Evolutionary conservation across 2,797 vertebrate species (phyloP).

Genomic region (Meriones psammophilus): DNA sequence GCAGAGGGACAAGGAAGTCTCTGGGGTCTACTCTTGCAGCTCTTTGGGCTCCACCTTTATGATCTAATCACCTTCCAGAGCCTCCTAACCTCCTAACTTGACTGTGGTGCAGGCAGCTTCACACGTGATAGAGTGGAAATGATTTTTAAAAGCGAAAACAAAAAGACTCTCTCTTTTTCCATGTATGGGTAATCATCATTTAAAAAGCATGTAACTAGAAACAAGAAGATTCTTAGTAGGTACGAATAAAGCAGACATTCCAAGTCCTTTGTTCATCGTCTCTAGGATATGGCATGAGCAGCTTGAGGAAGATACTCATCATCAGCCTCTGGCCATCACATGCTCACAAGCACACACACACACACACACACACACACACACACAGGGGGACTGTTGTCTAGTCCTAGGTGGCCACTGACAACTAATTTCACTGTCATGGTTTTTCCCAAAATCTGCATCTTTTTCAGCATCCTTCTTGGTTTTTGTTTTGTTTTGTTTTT

Average conservation of each 20-base stretch:
- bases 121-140: background rate
- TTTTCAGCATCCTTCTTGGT: background rate
- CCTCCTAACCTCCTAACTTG: background rate
- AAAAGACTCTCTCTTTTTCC: background rate
- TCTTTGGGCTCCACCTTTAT: background rate
- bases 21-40: background rate
- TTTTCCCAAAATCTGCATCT: background rate
- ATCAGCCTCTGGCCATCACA: background rate
- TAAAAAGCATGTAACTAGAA: background rate
- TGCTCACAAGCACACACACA: background rate
- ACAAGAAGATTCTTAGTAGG: background rate
- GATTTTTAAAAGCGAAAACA: background rate
- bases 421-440: background rate
- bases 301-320: background rate
- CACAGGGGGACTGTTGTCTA: background rate
- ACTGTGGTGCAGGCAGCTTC: background rate
- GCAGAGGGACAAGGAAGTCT: background rate
- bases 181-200: background rate
- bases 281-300: background rate
- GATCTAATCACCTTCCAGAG: background rate
- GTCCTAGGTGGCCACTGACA: background rate
- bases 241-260: conserved; percentile 6
- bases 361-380: background rate
- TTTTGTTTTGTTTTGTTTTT: background rate
- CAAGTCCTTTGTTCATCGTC: background rate